Percentiles rank a stretch among this genome's conserved stretches.
phyloP scores from a whole-genome alignment of 2,888 invertebrate species.

The Lepidonotus clava region DNA sequence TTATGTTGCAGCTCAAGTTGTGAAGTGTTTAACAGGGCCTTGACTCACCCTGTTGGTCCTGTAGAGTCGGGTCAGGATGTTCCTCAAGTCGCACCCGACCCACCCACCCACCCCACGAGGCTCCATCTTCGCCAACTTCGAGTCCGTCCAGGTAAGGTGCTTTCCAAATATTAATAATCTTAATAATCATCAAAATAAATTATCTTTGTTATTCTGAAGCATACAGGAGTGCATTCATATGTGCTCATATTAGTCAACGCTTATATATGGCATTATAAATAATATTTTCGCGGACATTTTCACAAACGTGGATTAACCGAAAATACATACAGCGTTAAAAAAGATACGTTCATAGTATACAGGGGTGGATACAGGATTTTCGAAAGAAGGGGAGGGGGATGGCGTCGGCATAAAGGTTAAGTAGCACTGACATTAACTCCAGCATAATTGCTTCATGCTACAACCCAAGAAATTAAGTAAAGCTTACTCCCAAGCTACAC shows the following conservation, averaged over 20 bases:
- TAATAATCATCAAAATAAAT: too few species aligned
- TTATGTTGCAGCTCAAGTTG: too few species aligned
- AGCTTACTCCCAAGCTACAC: background rate
- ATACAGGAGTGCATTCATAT: background rate
- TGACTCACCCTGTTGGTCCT: background rate
- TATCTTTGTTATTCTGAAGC: background rate
- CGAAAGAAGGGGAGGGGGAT: background rate
- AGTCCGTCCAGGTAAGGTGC: constrained; percentile 47
- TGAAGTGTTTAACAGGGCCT: background rate
- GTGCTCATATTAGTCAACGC: background rate
- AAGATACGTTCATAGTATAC: background rate
- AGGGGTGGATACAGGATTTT: too few species aligned
- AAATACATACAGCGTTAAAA: background rate
- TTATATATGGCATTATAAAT: background rate
- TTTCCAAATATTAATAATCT: too few species aligned
- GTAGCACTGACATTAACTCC: background rate
- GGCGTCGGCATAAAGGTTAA: background rate
- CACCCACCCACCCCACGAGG: constrained; percentile 20
- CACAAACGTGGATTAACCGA: background rate
- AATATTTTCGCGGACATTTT: background rate
- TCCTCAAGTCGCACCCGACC: background rate
- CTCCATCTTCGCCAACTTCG: constrained; percentile 49
- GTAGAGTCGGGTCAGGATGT: background rate
- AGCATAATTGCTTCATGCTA: background rate
- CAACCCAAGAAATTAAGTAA: background rate